Base-by-base conservation (phyloP, 2,797 vertebrate species). In the Sparus aurata region DNA sequence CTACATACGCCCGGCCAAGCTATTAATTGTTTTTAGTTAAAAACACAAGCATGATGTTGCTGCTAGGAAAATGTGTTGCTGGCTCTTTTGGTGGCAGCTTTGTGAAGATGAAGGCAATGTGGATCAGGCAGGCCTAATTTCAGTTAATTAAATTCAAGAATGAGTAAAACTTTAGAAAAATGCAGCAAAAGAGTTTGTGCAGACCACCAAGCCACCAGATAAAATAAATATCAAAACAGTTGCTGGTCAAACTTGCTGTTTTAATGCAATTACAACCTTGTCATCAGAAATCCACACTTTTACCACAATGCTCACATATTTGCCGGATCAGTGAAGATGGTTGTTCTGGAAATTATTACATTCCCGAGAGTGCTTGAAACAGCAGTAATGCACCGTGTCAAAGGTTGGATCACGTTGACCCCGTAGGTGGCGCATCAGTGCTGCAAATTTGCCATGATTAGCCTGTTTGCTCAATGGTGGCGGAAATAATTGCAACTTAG, bases 371-470 rank as follows among this genome's bases (percentile, higher is more conserved):
- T 23, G 59, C 46, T 67, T 79, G 70, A 84, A 80, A 77, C 71
- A 79, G 30, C 53, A 52, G 45, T 61, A 67, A 84, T 73, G 75
- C 30, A 67, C 25, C 6, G 3, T 75, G 68, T 77, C 80, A 71
- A 67, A 81, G 79, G 73, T 84, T 75, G 78, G 61, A 83, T 84
- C 41, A 13, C 34, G 53, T 54, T 84, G 73, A 78, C 63, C 81
- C 47, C 78, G 75, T 73, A 79, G 76, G 77, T 47, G 25, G 59
- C 0, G 4, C 61, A 73, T 85, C 69, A 81, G 45, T 70, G 47
- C 73, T 71, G 70, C 79, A 86, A 65, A 88, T 87, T 63, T 80
- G 30, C 69, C 62, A 61, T 84, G 64, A 91, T 89, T 77, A 75
- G 59, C 45, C 69, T 63, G 70, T 77, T 87, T 80, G 77, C 73